Evolutionary conservation across 2,113 vertebrate genomes (phyloP).

Genomic region (Brachyhypopomus gauderio): DNA sequence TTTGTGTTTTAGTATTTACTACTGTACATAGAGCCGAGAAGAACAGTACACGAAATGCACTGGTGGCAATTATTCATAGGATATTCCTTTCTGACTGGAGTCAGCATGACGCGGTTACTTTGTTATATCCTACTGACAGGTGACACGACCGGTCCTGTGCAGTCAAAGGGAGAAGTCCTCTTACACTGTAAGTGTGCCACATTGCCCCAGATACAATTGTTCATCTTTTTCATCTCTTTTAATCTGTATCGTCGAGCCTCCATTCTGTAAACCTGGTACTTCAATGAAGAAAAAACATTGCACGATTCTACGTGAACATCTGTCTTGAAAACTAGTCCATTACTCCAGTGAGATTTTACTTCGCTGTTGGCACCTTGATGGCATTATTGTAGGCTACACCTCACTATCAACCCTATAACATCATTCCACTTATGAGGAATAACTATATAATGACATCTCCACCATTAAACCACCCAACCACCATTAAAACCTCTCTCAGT

Average conservation of each 20-base stretch:
- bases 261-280: background rate
- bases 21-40: background rate
- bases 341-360: background rate
- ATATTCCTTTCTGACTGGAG: background rate
- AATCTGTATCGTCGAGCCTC: background rate
- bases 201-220: background rate
- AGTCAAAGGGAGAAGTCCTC: constrained; percentile 55
- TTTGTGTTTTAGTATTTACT: background rate
- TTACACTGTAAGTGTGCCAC: constrained; percentile 61
- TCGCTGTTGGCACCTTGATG: background rate
- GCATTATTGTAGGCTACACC: background rate
- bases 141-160: constrained; percentile 38
- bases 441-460: background rate
- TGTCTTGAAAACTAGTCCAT: background rate
- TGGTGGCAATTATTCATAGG: background rate
- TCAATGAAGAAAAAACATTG: background rate
- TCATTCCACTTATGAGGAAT: background rate
- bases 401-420: background rate
- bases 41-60: background rate
- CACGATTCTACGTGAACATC: background rate
- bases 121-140: constrained; percentile 48
- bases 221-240: background rate
- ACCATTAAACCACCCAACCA: background rate
- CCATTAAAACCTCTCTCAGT: background rate
- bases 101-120: background rate